Base-by-base conservation (phyloP, 2,113 vertebrate species). In the Hypomesus transpacificus region DNA sequence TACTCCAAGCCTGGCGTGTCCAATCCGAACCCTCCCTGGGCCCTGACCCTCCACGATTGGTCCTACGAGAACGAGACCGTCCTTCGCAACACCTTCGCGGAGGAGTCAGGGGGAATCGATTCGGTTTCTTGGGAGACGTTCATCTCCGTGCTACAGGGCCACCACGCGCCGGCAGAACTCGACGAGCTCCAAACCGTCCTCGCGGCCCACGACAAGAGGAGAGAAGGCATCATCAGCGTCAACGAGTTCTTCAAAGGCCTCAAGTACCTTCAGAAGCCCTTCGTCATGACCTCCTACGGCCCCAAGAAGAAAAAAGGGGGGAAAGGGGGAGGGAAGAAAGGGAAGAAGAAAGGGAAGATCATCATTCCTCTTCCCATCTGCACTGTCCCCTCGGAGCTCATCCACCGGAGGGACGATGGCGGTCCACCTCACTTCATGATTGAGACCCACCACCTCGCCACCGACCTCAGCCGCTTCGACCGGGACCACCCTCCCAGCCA, bases 21-120 rank as follows among this genome's bases (percentile, higher is more conserved):
- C 24, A 77, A 87, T 7, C 88, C 74, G 3, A 92, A 88, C 61
- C 89, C 87, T 0, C 67, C n/a, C 1, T 97, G 94, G 94, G 91
- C 91, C 2, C 69, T 96, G 61, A 90, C 79, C 54, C 90, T 99
- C 2, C 94, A 98, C 0, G 97, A 98, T 67, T 99, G 97, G 97
- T 94, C 95, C 0, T 1, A 88, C 2, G 94, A 94, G 81, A 86
- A 91, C 0, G 87, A 97, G 85, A 9, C 56, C 0, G 75, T 78
- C 13, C 85, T 98, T 18, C 74, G 74, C 1, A 80, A 91, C 56
- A 84, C 79, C 0, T 90, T 95, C 4, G 75, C 51, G 4, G 7
- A 69, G 16, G 84, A 84, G 0, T 86, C 91, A 0, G 87, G 79
- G 3, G 91, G 79, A 0, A 87, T 90, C 3, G 93, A 92, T 2